These are phyloP conservation scores for Zosterops lateralis DNA, from an alignment of 2,113 vertebrate species.

Conservation along the genomic window DNA sequence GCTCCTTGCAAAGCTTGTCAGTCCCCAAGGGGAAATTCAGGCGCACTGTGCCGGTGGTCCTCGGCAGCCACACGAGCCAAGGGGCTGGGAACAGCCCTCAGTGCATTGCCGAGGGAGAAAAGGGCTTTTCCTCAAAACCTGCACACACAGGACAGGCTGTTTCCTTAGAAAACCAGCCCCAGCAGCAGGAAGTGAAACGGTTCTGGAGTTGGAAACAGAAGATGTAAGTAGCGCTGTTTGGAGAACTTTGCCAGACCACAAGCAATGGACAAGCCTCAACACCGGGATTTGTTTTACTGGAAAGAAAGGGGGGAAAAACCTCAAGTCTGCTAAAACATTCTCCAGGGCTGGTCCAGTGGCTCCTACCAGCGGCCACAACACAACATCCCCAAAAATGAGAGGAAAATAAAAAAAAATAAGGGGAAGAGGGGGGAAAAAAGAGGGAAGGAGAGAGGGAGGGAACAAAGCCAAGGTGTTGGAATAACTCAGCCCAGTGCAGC, in stretches of 20 bases:
- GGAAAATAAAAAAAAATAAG: background rate
- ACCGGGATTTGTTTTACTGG: conserved; percentile 56
- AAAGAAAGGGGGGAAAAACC: conserved; percentile 9
- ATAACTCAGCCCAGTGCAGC: conserved; percentile 11
- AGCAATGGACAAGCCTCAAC: conserved; percentile 56
- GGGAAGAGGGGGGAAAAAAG: rapidly evolving
- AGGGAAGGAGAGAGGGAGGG: background rate
- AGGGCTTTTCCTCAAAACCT: background rate
- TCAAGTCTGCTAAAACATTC: conserved; percentile 19
- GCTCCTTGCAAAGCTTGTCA: background rate
- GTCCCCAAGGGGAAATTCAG: background rate
- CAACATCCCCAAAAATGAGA: background rate
- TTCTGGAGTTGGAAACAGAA: conserved; percentile 19
- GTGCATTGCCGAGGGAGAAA: background rate
- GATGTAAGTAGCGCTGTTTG: conserved; percentile 34
- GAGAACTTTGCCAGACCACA: conserved; percentile 56
- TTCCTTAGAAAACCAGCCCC: conserved; percentile 4
- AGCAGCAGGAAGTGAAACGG: background rate
- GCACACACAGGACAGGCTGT: background rate
- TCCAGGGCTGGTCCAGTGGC: conserved; percentile 24
- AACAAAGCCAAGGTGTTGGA: background rate
- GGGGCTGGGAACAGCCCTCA: background rate
- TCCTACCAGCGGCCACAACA: conserved; percentile 50
- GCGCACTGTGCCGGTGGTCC: conserved; percentile 1
- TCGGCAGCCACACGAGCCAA: background rate